Conservation (phyloP, 2,888 invertebrate species). For the Sinopyrophorus schimmeli region DNA sequence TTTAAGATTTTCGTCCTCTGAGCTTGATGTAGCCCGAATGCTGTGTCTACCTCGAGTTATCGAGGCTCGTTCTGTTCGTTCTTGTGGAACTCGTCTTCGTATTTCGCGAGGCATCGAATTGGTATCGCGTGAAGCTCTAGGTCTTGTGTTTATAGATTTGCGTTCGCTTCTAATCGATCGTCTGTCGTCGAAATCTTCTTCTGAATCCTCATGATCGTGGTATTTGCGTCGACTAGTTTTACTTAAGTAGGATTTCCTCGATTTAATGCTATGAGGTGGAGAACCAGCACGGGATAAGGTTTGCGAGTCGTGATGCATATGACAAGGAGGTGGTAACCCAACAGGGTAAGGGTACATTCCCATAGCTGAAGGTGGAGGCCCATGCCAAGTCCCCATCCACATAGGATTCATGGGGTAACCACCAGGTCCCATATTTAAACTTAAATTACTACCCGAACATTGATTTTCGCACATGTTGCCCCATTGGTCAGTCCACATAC, state of each 20-base stretch:
- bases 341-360: constrained; percentile 48
- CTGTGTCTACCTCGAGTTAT: constrained; percentile 40
- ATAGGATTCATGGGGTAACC: constrained; percentile 52
- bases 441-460: constrained; percentile 60
- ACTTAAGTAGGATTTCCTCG: constrained; percentile 68
- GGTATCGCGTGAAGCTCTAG: constrained; percentile 42
- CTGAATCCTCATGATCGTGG: constrained; percentile 57
- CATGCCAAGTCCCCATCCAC: constrained; percentile 57
- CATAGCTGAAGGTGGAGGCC: constrained; percentile 49
- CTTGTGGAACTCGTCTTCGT: constrained; percentile 39
- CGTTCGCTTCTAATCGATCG: constrained; percentile 51
- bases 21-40: constrained; percentile 44
- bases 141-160: constrained; percentile 42
- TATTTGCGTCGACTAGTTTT: constrained; percentile 57
- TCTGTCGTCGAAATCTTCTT: constrained; percentile 55
- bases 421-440: constrained; percentile 54
- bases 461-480: constrained; percentile 46
- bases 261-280: constrained; percentile 70
- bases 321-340: constrained; percentile 45
- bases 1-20: constrained; percentile 41
- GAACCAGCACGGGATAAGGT: constrained; percentile 70
- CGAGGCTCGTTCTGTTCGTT: constrained; percentile 42
- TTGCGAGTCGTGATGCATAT: constrained; percentile 58
- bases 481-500: constrained; percentile 51
- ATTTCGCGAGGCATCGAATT: constrained; percentile 48